Conservation (phyloP, 2,888 invertebrate genomes). For the Pteria penguin region DNA sequence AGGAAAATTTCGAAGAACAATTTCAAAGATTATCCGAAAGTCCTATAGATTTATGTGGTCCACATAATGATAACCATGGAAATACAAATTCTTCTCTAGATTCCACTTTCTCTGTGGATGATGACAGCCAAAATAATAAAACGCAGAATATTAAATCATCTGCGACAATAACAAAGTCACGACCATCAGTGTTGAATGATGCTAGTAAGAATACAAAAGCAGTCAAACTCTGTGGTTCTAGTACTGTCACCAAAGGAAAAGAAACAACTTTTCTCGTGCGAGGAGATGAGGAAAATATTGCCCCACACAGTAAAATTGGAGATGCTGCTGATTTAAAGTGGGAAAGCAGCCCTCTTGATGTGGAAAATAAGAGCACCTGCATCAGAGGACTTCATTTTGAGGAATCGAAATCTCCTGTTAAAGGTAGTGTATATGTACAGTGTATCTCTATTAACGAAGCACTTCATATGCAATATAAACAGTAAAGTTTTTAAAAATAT, state of each 20-base stretch:
- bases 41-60: neutral
- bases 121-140: neutral
- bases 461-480: too few relatives aligned
- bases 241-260: neutral
- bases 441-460: too few relatives aligned
- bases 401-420: neutral
- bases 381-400: conserved; percentile 25
- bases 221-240: neutral
- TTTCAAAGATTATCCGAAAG: neutral
- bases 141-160: neutral
- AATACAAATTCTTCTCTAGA: neutral
- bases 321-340: too few relatives aligned
- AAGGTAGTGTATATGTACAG: conserved; percentile 3
- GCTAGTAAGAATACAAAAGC: neutral
- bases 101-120: neutral
- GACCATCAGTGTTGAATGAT: neutral
- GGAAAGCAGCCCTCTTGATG: neutral
- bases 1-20: neutral
- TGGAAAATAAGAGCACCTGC: conserved; percentile 14
- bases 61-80: neutral
- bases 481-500: too few relatives aligned
- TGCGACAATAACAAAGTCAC: neutral
- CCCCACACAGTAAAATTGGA: neutral
- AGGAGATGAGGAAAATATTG: neutral
- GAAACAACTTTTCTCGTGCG: neutral